Conservation (phyloP, 1,140 invertebrate species). For the Rhizoglyphus robini region DNA sequence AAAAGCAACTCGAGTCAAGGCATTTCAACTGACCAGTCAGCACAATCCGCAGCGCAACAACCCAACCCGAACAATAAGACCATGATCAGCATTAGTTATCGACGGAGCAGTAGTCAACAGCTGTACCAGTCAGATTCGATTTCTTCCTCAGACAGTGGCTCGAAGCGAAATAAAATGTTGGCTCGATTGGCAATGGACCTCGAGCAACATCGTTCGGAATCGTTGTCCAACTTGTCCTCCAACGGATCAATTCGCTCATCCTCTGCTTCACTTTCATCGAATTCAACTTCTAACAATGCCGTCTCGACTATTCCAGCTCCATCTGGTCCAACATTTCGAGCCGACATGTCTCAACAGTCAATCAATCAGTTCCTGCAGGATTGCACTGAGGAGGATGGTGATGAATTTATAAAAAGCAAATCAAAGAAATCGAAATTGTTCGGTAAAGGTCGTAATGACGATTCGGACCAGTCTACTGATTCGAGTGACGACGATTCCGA, state of each 20-base stretch:
- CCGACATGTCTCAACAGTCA: too few species aligned
- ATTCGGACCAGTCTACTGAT: background rate
- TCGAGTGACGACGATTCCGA: background rate
- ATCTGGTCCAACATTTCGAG: too few species aligned
- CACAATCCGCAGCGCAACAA: too few species aligned
- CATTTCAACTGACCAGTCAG: too few species aligned
- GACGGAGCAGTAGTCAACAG: background rate
- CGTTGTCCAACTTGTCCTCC: background rate
- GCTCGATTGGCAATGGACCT: background rate
- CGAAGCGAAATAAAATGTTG: constrained; percentile 3
- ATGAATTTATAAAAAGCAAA: background rate
- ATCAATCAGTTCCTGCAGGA: background rate
- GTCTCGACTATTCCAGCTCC: too few species aligned
- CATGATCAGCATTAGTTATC: background rate
- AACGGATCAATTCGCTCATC: background rate
- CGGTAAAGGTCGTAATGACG: too few species aligned
- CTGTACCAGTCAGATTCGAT: background rate
- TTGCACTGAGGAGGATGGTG: background rate
- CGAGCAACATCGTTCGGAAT: background rate
- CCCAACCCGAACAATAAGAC: background rate
- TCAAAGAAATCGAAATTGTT: too few species aligned
- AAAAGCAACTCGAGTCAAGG: too few species aligned
- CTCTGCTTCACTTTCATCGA: background rate
- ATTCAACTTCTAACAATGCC: too few species aligned
- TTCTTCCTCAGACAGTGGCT: background rate